phyloP scores from a whole-genome alignment of 2,797 vertebrate genomes.

The Dicrostonyx torquatus region DNA sequence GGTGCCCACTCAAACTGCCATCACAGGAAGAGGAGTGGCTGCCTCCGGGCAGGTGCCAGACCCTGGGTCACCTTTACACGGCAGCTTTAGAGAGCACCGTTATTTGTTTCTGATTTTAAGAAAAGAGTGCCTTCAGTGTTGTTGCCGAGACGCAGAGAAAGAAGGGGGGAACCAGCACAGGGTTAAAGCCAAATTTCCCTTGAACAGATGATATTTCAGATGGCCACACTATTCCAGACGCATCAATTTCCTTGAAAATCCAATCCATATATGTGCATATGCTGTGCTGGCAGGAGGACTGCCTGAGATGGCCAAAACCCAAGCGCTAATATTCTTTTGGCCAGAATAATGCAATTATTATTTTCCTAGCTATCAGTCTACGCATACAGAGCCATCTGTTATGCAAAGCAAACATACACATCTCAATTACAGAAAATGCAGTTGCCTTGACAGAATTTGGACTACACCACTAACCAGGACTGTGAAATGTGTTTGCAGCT shows the following conservation, averaged over 20 bases:
- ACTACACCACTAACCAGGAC: conserved; percentile 89
- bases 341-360: conserved; percentile 98
- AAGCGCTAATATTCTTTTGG: conserved; percentile 96
- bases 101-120: conserved; percentile 58
- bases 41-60: neutral
- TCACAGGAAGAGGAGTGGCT: neutral
- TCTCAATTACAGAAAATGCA: conserved; percentile 98
- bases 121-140: conserved; percentile 63
- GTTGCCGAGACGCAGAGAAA: conserved; percentile 75
- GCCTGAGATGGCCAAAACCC: conserved; percentile 93
- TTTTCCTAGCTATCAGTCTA: conserved; percentile 99
- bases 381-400: conserved; percentile 99
- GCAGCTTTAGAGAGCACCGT: conserved; percentile 41
- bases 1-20: neutral
- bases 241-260: conserved; percentile 95
- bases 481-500: conserved; percentile 90
- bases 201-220: conserved; percentile 94
- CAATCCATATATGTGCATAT: conserved; percentile 95
- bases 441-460: conserved; percentile 93
- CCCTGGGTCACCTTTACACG: neutral
- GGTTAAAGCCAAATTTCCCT: conserved; percentile 90
- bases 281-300: conserved; percentile 93
- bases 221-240: conserved; percentile 94
- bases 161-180: conserved; percentile 84
- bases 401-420: conserved; percentile 95